Evolutionary conservation across 1,140 invertebrate genomes (phyloP), one percentile per base, ranked within the genome.

Genomic region (Macrocentrus cingulum): DNA sequence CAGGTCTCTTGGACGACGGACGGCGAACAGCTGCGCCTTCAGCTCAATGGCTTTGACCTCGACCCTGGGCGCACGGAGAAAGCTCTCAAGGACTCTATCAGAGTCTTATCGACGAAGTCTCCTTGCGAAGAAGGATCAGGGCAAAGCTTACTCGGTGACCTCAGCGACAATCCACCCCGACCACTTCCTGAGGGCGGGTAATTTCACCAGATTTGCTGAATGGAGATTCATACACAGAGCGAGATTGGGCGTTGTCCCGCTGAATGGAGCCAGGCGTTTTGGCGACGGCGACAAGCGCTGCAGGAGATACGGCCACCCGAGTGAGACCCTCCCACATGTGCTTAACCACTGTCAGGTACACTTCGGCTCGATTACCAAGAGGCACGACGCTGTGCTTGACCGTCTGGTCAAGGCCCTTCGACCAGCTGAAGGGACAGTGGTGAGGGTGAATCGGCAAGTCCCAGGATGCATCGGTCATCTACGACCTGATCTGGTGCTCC

Each of bases 141-240:
- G n/a, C n/a, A n/a, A n/a, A n/a, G n/a, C n/a, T n/a, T n/a, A n/a
- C n/a, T n/a, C n/a, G n/a, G n/a, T n/a, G n/a, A n/a, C n/a, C n/a
- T n/a, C n/a, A n/a, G n/a, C n/a, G n/a, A n/a, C n/a, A n/a, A n/a
- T n/a, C n/a, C n/a, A n/a, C n/a, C n/a, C n/a, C n/a, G n/a, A n/a
- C n/a, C n/a, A n/a, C n/a, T n/a, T n/a, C n/a, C n/a, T n/a, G n/a
- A n/a, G n/a, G n/a, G n/a, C n/a, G n/a, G n/a, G n/a, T n/a, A 53
- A 51, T 3, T 67, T 52, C 53, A 70, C 63, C 11, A 50, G 68
- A 9, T 75, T 78, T 45, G 60, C 63, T 2, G 71, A 78, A 37
- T 77, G 76, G 73, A 66, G 74, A 8, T 77, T 79, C 56, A 58
- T 77, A 2, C 74, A 76, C 48, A 56, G 73, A 0, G 72, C 75